phyloP scores from a whole-genome alignment of 2,888 invertebrate species.

The Macroteleia sp. region DNA sequence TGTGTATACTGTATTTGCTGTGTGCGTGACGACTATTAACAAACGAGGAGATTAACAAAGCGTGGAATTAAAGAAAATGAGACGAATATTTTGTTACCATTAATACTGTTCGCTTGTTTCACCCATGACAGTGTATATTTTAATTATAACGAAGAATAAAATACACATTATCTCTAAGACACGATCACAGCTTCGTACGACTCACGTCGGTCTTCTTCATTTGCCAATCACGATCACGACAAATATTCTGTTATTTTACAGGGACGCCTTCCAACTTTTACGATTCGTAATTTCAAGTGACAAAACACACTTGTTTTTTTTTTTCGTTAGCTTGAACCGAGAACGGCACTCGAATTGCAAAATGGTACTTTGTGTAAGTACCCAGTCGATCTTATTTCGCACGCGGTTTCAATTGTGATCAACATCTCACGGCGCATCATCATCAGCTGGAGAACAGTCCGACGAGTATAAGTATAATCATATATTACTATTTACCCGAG shows the following conservation, averaged over 20 bases:
- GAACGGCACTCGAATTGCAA: slow-evolving; percentile 23
- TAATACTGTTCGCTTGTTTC: slow-evolving; percentile 84
- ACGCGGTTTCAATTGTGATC: background rate
- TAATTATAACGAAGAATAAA: slow-evolving; percentile 83
- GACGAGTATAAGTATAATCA: slow-evolving; percentile 22
- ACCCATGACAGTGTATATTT: slow-evolving; percentile 84
- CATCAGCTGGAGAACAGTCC: background rate
- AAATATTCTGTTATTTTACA: slow-evolving; percentile 39
- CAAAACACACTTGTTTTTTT: too few relatives aligned
- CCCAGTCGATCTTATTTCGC: background rate
- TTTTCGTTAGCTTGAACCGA: too few relatives aligned
- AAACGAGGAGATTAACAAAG: slow-evolving; percentile 73
- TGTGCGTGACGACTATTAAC: slow-evolving; percentile 72
- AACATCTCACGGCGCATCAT: slow-evolving; percentile 1
- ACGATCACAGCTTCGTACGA: too few relatives aligned
- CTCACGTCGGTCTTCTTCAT: too few relatives aligned
- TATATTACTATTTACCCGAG: slow-evolving; percentile 11
- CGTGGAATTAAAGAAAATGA: slow-evolving; percentile 78
- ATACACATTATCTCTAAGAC: slow-evolving; percentile 76
- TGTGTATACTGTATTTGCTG: slow-evolving; percentile 81
- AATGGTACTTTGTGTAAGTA: slow-evolving; percentile 20
- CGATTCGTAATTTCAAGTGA: too few relatives aligned
- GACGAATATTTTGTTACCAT: slow-evolving; percentile 83
- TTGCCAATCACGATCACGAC: too few relatives aligned
- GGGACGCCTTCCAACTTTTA: too few relatives aligned